A percentile compares a stretch with the other conserved stretches of the same genome.
Conservation (phyloP, 2,888 invertebrate genomes). For the Drosophila sordidula region DNA sequence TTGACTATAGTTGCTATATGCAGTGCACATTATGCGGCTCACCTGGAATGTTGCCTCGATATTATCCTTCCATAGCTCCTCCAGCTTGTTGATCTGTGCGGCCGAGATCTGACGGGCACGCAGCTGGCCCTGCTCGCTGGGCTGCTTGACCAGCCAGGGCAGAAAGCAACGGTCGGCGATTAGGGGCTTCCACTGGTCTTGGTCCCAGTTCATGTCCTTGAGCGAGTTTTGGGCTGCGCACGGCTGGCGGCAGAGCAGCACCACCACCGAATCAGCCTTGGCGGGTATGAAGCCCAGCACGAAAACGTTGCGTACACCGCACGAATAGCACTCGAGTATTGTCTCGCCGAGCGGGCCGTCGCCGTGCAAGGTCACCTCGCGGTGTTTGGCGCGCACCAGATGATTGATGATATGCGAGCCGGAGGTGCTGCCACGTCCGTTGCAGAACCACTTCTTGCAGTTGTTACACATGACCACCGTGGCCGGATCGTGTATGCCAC, state of each 20-base stretch:
- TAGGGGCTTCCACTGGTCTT: slow-evolving; percentile 99
- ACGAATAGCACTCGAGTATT: slow-evolving; percentile 98
- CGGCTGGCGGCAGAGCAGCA: slow-evolving; percentile 98
- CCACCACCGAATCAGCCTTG: slow-evolving; percentile 99
- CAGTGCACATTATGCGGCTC: neutral
- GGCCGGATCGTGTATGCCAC: slow-evolving; percentile 92
- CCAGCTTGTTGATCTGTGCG: slow-evolving; percentile 98
- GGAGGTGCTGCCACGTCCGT: slow-evolving; percentile 98
- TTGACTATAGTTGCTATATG: neutral
- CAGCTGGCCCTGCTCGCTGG: slow-evolving; percentile 97
- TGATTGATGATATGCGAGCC: slow-evolving; percentile 99
- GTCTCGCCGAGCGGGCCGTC: slow-evolving; percentile 99
- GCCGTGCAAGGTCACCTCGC: slow-evolving; percentile 98
- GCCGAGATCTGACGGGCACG: slow-evolving; percentile 98
- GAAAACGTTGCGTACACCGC: slow-evolving; percentile 99
- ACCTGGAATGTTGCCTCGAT: slow-evolving; percentile 97
- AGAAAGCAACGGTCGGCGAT: slow-evolving; percentile 98
- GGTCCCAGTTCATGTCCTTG: slow-evolving; percentile 99
- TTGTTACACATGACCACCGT: slow-evolving; percentile 98
- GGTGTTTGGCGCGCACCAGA: slow-evolving; percentile 99
- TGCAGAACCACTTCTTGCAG: slow-evolving; percentile 99
- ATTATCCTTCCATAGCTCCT: slow-evolving; percentile 99
- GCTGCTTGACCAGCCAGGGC: slow-evolving; percentile 99
- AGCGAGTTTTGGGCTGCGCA: slow-evolving; percentile 98
- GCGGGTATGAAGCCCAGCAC: slow-evolving; percentile 99